Conservation (phyloP, 2,888 invertebrate genomes). For the Gnatocerus cornutus region DNA sequence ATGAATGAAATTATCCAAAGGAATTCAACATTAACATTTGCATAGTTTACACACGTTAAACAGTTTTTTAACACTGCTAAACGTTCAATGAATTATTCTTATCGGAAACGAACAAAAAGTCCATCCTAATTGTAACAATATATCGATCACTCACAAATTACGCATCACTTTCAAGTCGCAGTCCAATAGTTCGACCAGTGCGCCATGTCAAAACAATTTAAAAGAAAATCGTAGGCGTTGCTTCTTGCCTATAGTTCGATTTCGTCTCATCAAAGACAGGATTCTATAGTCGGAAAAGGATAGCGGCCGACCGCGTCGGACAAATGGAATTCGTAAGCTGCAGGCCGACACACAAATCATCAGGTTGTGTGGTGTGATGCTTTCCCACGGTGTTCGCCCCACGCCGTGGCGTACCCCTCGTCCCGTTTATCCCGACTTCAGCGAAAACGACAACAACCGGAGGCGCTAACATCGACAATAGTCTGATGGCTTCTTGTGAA, state of each 20-base stretch:
- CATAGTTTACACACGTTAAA: no score
- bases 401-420: constrained; percentile 56
- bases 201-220: constrained; percentile 21
- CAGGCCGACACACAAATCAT: constrained; percentile 66
- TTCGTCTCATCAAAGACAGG: constrained; percentile 32
- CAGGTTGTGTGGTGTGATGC: constrained; percentile 66
- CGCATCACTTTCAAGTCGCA: constrained; percentile 10
- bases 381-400: constrained; percentile 67
- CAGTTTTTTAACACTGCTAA: no score
- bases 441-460: constrained; percentile 63
- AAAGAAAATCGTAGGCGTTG: constrained; percentile 21
- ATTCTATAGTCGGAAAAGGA: constrained; percentile 32
- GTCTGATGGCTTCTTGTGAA: constrained; percentile 50
- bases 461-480: constrained; percentile 63
- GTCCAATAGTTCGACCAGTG: constrained; percentile 9
- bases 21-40: no score
- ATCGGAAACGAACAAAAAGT: no score
- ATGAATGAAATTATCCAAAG: no score
- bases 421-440: constrained; percentile 51
- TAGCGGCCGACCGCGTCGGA: constrained; percentile 42
- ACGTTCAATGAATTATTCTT: no score
- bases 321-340: constrained; percentile 57
- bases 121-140: no score
- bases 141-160: constrained; percentile 5
- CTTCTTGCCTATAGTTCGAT: constrained; percentile 1